These are phyloP conservation scores for Xyrichtys novacula DNA, from an alignment of 2,797 vertebrate species.

Conservation along the genomic window DNA sequence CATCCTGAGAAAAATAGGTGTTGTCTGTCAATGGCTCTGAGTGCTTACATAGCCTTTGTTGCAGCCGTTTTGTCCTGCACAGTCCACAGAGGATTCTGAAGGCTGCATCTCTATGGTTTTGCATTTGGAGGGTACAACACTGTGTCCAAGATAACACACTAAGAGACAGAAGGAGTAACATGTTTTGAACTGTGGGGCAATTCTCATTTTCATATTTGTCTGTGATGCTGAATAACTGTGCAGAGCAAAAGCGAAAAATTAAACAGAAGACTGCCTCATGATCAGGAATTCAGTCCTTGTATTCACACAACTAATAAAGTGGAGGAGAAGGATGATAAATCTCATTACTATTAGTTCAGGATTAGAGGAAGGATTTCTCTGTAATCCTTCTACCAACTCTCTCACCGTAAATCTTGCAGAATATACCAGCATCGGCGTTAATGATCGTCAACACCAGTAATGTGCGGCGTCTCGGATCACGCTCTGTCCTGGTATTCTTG, in stretches of 20 bases:
- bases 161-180: conserved; percentile 41
- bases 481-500: conserved; percentile 9
- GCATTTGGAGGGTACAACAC: conserved; percentile 64
- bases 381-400: conserved; percentile 50
- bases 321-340: conserved; percentile 50
- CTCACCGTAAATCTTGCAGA: conserved; percentile 27
- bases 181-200: conserved; percentile 30
- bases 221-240: neutral
- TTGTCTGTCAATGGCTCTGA: conserved; percentile 57
- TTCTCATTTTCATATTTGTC: conserved; percentile 26
- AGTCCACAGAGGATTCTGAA: conserved; percentile 57
- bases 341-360: conserved; percentile 58
- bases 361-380: conserved; percentile 48
- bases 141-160: conserved; percentile 54
- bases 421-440: conserved; percentile 36
- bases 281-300: conserved; percentile 40
- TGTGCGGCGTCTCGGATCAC: conserved; percentile 29
- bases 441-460: conserved; percentile 45
- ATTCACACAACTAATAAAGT: conserved; percentile 45
- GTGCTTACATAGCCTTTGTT: conserved; percentile 47
- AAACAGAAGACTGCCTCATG: conserved; percentile 21
- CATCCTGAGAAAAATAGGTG: conserved; percentile 69
- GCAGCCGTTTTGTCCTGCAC: conserved; percentile 39
- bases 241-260: conserved; percentile 8
- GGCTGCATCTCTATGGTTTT: conserved; percentile 55